Base-by-base conservation (phyloP, 2,113 vertebrate genomes). In the Ochotona curzoniae region DNA sequence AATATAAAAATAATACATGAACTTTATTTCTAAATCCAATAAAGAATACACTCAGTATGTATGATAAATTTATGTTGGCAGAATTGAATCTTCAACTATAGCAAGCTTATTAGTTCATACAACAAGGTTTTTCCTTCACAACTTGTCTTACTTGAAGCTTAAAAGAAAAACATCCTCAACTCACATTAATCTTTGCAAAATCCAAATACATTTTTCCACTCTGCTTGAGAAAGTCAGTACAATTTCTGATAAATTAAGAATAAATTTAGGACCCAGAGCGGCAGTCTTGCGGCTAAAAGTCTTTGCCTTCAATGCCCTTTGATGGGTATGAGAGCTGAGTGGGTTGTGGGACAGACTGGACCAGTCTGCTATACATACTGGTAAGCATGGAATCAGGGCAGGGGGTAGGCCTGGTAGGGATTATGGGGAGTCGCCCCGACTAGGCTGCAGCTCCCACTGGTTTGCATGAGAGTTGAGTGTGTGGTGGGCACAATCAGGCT, bases 81-180 rank as follows among this genome's bases (percentile, higher is more conserved):
- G 20, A 74, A 73, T 5, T 87, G 4, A 3, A 38, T 76, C 32
- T 64, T 90, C 32, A 61, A 18, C 18, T 28, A 14, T 1, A 54
- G 3, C 3, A 30, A 64, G 14, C 63, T 51, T 73, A 20, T 83
- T 78, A 25, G 2, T 54, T 91, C 89, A 87, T 71, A 88, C 9
- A 78, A 51, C 10, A 75, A 14, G 9, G 23, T 69, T 71, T 73
- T 7, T 93, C 15, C 25, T 87, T 83, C 28, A 78, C 12, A 70
- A 75, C 44, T 90, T 80, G 69, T 60, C 87, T 81, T 94, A 38
- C 15, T 82, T 69, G 49, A 91, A 18, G 1, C 28, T 86, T 90
- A 44, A 35, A 49, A 78, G 78, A 28, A 57, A 51, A 20, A 26
- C 17, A 47, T 61, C 18, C 49, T 75, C 18, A 92, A 60, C 8